A percentile compares a stretch with the other conserved stretches of the same genome.
Conservation (phyloP, 2,113 vertebrate genomes). For the Sula dactylatra region DNA sequence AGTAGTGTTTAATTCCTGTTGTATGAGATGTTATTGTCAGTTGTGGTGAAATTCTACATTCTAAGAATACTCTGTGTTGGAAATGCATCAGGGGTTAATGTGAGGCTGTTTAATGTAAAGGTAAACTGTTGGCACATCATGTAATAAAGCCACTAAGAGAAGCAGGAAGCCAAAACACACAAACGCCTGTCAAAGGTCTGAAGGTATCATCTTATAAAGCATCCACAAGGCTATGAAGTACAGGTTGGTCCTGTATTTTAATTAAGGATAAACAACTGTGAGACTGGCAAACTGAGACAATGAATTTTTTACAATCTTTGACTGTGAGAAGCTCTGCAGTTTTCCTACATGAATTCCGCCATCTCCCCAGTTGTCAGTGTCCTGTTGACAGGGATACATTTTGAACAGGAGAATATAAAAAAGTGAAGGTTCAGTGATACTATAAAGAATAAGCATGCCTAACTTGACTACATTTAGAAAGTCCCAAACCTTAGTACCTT, state of each 20-base stretch:
- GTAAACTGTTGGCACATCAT: not conserved
- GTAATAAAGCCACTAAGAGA: not conserved
- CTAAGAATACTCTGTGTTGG: not conserved
- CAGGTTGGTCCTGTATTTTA: not conserved
- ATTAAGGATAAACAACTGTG: not conserved
- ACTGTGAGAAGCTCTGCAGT: not conserved
- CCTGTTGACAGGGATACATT: not conserved
- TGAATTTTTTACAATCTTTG: not conserved
- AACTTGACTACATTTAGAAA: not conserved
- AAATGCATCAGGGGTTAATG: not conserved
- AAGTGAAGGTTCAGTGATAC: not conserved
- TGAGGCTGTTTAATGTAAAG: not conserved
- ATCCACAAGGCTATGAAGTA: not conserved
- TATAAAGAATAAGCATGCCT: not conserved
- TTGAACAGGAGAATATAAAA: not conserved
- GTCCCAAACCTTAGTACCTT: not conserved
- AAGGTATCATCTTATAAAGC: not conserved
- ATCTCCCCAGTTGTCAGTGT: not conserved
- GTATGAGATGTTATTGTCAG: not conserved
- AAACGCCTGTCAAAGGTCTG: not conserved
- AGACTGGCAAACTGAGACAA: not conserved
- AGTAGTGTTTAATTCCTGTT: not conserved
- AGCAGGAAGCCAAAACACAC: not conserved
- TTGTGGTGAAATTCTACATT: not conserved
- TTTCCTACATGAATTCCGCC: not conserved